A percentile compares a stretch with the other conserved stretches of the same genome.
Conservation (phyloP, 2,888 invertebrate genomes). For the Leptopilina syphax region DNA sequence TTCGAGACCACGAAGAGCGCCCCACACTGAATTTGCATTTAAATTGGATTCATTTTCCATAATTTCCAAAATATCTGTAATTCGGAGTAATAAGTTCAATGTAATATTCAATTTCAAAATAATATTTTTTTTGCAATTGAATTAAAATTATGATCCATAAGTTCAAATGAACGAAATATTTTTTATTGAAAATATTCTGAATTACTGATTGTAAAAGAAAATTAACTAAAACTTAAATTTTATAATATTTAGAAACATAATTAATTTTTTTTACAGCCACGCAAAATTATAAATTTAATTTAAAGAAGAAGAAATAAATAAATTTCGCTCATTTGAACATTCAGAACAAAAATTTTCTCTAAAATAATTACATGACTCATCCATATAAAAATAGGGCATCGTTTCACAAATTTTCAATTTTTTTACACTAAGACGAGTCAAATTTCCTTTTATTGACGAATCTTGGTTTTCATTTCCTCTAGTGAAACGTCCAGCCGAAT, state of each 20-base stretch:
- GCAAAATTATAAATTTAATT: too few species aligned
- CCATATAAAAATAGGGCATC: conserved; percentile 84
- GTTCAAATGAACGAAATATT: too few species aligned
- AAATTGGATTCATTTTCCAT: conserved; percentile 57
- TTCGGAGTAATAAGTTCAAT: not conserved
- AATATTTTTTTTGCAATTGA: not conserved
- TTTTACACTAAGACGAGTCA: conserved; percentile 54
- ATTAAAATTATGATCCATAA: not conserved
- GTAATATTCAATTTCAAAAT: not conserved
- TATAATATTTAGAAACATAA: too few species aligned
- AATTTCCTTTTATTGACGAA: not conserved
- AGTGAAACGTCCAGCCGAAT: conserved; percentile 52
- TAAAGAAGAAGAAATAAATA: too few species aligned
- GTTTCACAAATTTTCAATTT: conserved; percentile 80
- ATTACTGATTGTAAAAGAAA: too few species aligned
- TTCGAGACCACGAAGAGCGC: conserved; percentile 90
- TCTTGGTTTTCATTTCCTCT: conserved; percentile 42
- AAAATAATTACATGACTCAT: conserved; percentile 85
- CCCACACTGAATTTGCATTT: conserved; percentile 84
- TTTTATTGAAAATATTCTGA: too few species aligned
- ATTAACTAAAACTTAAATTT: too few species aligned
- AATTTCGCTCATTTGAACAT: too few species aligned
- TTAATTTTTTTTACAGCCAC: too few species aligned
- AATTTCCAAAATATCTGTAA: conserved; percentile 64
- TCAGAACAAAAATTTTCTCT: too few species aligned